phyloP scores from a whole-genome alignment of 2,113 vertebrate genomes.

The Colinus virginianus region DNA sequence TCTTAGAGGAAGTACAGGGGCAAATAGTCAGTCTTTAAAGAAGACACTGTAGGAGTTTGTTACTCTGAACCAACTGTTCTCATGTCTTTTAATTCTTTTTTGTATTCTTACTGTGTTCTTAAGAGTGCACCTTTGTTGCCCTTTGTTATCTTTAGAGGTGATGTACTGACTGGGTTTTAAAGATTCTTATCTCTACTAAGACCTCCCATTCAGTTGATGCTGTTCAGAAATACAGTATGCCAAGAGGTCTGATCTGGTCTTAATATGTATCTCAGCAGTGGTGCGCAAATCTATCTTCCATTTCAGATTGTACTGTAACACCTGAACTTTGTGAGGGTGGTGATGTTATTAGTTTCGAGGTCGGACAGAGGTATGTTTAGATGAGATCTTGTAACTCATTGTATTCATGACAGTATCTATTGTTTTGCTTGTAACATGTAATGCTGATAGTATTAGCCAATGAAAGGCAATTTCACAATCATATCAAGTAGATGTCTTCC shows the following conservation, averaged over 20 bases:
- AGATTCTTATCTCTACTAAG: background rate
- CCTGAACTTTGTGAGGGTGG: background rate
- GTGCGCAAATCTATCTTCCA: background rate
- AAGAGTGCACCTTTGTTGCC: background rate
- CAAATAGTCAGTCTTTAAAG: background rate
- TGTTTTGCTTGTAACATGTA: background rate
- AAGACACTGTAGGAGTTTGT: background rate
- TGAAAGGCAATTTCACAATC: background rate
- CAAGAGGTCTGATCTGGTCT: background rate
- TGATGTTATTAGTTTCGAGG: background rate
- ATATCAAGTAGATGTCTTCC: background rate
- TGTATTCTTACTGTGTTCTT: background rate
- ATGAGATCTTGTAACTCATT: background rate
- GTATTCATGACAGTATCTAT: background rate
- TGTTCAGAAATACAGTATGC: background rate
- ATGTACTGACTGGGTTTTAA: background rate
- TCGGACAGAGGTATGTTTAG: background rate
- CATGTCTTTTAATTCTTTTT: background rate
- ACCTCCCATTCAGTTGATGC: background rate
- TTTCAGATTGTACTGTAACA: background rate
- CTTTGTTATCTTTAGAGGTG: background rate
- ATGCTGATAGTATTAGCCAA: background rate
- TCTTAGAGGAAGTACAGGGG: background rate
- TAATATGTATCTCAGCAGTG: accelerated
- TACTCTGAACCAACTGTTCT: background rate